Evolutionary conservation across 2,888 invertebrate species (phyloP), one percentile per base, ranked within the genome.

Genomic region (Netelia inedita): DNA sequence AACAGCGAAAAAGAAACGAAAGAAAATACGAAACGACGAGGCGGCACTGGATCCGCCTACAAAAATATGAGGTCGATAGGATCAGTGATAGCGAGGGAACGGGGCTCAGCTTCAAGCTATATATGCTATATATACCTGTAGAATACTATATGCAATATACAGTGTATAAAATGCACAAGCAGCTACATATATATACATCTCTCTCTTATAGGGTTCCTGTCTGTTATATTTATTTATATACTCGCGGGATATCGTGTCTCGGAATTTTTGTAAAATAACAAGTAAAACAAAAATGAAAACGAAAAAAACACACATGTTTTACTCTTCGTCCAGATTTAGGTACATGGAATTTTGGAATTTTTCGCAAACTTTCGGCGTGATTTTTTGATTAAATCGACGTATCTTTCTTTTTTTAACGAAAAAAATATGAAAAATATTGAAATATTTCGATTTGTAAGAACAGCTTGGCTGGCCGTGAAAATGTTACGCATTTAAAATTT

Each of bases 1-100:
- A 79, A 73, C 23, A 19, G 59, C 16, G 16, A 68, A 69, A 46
- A 50, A 35, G 69, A 78, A 59, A 66, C 59, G 68, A 84, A 76
- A 80, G 80, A 85, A 83, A 81, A 85, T 85, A 85, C 81, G 73
- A 80, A 81, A 81, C 84, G 84, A 85, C 84, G 84, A 85, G 84
- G 84, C 84, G 84, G 84, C 84, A 81, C 81, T 81, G 84, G 84
- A 85, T 85, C 81, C 84, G 84, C 84, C 84, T 85, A 85, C 84
- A 85, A 85, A 85, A 85, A 85, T 85, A 85, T 85, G 84, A 85
- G 84, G 84, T 81, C 84, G 84, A 85, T 85, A 85, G 84, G 84
- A 85, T 85, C 84, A 73, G 81, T 85, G 84, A 85, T 85, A 85
- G 84, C 84, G 84, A 79, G 84, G 68, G 80, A 81, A 78, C 81